Evolutionary conservation across 2,888 invertebrate genomes (phyloP), one percentile per base, ranked within the genome.

Genomic region (Eupithecia abbreviata): DNA sequence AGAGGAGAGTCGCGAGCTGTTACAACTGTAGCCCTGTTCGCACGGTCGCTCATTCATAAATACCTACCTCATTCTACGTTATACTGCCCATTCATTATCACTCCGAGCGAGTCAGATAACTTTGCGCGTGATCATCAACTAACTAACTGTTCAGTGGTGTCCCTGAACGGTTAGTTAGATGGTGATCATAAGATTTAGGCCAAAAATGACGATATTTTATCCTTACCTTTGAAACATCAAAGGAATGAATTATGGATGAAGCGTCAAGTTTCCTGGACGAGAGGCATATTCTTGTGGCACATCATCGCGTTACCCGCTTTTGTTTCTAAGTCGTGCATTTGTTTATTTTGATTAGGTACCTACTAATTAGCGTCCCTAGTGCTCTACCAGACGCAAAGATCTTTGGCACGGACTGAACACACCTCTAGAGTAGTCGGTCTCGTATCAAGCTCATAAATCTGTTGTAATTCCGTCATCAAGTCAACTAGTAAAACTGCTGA

Each of bases 11-110:
- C 76, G 5, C 42, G 55, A 49, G 15, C n/a, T 15, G 51, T 51
- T 51, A n/a, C 5, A 51, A 4, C 49, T 49, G 51, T 51, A 73
- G 51, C 66, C 47, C 66, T 70, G 77, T 75, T 77, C 77, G 67
- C 75, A 77, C 77, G 77, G 67, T 75, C 75, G 47, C 75, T 55
- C 73, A 77, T 75, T 77, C 77, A 77, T 77, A 70, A 77, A 74
- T 42, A 77, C 12, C 47, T 49, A 51, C 69, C 68, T 69, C 74
- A 77, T 69, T 72, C 72, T 72, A 74, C 66, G 68, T 47, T 58
- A 71, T 51, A 55, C 47, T 47, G 41, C 58, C 58, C 67, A 73
- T 77, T 77, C 72, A 70, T 69, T 70, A 72, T 70, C 70, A 62
- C 72, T 66, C 4, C 18, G 30, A 47, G 13, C 69, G 47, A 45